Conservation (phyloP, 1,140 invertebrate genomes). For the Diorhabda sublineata region DNA sequence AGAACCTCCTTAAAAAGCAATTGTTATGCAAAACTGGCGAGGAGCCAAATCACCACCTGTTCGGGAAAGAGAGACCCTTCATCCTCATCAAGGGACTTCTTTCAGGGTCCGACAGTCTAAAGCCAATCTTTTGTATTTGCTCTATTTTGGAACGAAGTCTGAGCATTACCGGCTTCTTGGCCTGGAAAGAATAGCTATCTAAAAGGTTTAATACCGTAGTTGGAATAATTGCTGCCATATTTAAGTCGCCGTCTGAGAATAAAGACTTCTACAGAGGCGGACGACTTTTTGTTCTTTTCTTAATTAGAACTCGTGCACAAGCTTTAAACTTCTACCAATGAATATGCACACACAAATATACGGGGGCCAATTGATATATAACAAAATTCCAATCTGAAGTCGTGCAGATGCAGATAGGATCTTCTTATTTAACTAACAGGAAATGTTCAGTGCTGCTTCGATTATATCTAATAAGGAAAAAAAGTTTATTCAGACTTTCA, state of each 20-base stretch:
- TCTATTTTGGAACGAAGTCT: constrained; percentile 41
- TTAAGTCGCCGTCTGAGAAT: constrained; percentile 41
- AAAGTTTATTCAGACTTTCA: no score
- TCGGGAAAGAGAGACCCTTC: constrained; percentile 36
- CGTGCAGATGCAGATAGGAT: not conserved
- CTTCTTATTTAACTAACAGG: not conserved
- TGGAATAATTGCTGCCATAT: constrained; percentile 47
- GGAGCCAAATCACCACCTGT: constrained; percentile 45
- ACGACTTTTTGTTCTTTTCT: not conserved
- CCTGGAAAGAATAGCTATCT: constrained; percentile 47
- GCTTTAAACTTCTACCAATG: not conserved
- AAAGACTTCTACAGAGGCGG: constrained; percentile 28
- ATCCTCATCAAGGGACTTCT: constrained; percentile 45
- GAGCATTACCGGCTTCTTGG: constrained; percentile 42
- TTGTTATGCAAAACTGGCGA: constrained; percentile 47
- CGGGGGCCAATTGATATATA: not conserved
- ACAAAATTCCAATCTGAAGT: not conserved
- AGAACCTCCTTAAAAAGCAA: constrained; percentile 43
- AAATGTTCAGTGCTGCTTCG: no score
- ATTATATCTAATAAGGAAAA: no score
- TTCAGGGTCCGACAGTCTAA: constrained; percentile 40
- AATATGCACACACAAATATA: not conserved
- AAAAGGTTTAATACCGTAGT: constrained; percentile 46
- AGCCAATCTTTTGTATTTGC: constrained; percentile 47
- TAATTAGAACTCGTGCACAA: not conserved